Evolutionary conservation across 2,888 invertebrate species (phyloP).

Genomic region (Nipponacmea schrenckii): DNA sequence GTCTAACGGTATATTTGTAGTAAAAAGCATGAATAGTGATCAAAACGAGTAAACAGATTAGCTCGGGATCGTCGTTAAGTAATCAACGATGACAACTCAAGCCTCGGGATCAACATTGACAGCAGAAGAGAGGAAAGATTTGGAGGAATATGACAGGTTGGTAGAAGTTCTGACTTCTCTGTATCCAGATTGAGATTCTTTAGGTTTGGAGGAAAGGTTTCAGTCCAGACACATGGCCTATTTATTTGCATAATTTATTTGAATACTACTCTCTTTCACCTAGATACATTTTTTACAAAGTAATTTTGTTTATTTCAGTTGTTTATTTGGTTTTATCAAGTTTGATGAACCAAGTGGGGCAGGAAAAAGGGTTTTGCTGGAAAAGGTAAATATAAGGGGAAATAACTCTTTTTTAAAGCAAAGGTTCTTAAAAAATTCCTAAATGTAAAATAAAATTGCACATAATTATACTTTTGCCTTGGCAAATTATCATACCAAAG

Average conservation of each 20-base stretch:
- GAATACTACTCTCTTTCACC: too few relatives aligned
- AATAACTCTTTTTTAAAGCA: background rate
- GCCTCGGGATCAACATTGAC: conserved; percentile 22
- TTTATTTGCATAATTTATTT: too few relatives aligned
- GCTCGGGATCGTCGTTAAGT: background rate
- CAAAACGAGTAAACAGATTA: background rate
- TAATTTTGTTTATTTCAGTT: conserved; percentile 72
- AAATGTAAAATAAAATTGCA: too few relatives aligned
- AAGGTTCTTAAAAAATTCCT: too few relatives aligned
- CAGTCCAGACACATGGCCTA: too few relatives aligned
- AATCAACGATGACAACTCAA: conserved; percentile 15
- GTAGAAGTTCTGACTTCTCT: background rate
- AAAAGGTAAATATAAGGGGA: conserved; percentile 73
- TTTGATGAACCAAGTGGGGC: conserved; percentile 83
- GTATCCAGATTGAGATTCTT: too few relatives aligned
- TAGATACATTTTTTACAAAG: too few relatives aligned
- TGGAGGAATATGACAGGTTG: conserved; percentile 41
- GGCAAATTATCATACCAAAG: too few relatives aligned
- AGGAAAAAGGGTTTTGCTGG: conserved; percentile 82
- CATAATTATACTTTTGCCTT: too few relatives aligned
- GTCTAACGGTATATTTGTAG: background rate
- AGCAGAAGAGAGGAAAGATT: conserved; percentile 37
- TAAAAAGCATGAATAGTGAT: conserved; percentile 1
- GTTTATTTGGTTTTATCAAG: conserved; percentile 90
- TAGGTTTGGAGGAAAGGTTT: too few relatives aligned